Percentiles rank a stretch among this genome's conserved stretches.
These are phyloP conservation scores for Ophion costatus DNA, from an alignment of 2,888 invertebrate species.

Conservation along the genomic window DNA sequence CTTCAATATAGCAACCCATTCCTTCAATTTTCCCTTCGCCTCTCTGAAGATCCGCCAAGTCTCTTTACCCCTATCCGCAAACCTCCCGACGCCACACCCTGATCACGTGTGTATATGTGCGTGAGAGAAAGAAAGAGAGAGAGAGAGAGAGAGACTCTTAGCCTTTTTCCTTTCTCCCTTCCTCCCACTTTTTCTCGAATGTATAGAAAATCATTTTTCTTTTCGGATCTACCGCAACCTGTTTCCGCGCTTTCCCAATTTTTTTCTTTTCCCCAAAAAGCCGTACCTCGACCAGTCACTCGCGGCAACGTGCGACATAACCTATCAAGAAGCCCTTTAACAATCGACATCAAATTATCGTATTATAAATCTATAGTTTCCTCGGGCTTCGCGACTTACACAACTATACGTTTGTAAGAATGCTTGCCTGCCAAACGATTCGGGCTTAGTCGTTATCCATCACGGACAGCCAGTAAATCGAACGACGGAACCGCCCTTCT, in stretches of 20 bases:
- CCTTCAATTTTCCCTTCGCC: constrained; percentile 61
- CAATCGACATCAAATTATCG: not conserved
- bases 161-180: constrained; percentile 29
- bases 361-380: not conserved
- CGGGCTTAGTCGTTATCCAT: not conserved
- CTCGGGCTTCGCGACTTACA: not conserved
- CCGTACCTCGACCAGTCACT: not conserved
- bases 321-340: not conserved
- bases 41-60: constrained; percentile 52
- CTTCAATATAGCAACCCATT: constrained; percentile 10
- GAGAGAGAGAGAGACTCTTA: not conserved
- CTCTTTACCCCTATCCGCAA: constrained; percentile 23
- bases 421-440: not conserved
- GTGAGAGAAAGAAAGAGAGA: not conserved
- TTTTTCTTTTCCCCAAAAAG: not conserved
- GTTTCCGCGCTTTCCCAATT: not conserved
- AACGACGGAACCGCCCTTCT: not conserved
- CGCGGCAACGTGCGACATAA: not conserved
- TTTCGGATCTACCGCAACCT: not conserved
- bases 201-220: not conserved
- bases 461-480: not conserved
- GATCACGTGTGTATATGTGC: constrained; percentile 70
- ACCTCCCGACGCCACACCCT: constrained; percentile 58
- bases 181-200: not conserved
- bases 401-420: not conserved